Evolutionary conservation across 2,113 vertebrate species (phyloP).

Genomic region (Platysternon megacephalum): DNA sequence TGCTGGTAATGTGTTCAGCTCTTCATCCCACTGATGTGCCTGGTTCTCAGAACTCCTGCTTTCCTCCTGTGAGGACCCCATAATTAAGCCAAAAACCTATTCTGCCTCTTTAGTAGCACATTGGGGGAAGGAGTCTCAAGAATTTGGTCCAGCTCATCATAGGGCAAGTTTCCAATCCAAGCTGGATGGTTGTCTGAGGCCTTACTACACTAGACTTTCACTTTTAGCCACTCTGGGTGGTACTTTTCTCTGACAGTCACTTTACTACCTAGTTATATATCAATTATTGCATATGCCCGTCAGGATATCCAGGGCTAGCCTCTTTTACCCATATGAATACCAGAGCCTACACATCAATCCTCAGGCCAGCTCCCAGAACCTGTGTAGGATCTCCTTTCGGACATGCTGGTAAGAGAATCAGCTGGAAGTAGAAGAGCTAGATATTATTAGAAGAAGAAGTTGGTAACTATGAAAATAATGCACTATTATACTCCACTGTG

Average conservation of each 20-base stretch:
- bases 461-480: not conserved
- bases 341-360: not conserved
- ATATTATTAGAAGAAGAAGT: not conserved
- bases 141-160: not conserved
- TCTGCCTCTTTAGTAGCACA: not conserved
- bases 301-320: too few relatives aligned
- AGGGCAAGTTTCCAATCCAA: not conserved
- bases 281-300: not conserved
- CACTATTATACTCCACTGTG: not conserved
- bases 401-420: not conserved
- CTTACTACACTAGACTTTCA: not conserved
- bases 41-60: not conserved
- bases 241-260: not conserved
- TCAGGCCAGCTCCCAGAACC: not conserved
- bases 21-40: not conserved
- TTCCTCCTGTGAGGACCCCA: not conserved
- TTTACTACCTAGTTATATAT: not conserved
- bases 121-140: not conserved
- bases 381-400: not conserved
- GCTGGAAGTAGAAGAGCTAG: not conserved
- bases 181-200: not conserved
- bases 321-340: not conserved
- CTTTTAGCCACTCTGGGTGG: not conserved
- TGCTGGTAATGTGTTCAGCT: not conserved
- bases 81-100: not conserved